Conservation (phyloP, 2,888 invertebrate species). For the Andrena minutula region DNA sequence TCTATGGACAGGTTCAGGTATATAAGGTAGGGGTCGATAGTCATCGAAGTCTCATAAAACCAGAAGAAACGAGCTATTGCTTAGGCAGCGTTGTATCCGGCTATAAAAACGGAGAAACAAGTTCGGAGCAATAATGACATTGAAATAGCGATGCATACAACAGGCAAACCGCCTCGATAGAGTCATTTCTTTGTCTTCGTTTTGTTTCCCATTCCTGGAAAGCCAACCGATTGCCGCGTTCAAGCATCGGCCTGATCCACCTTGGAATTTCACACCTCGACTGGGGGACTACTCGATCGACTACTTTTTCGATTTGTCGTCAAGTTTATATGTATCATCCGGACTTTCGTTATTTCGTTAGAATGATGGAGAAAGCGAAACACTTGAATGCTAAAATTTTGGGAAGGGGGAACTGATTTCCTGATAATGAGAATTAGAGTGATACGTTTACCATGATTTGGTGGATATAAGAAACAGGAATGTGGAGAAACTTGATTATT, state of each 20-base stretch:
- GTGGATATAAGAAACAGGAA: too few relatives aligned
- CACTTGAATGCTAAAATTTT: too few relatives aligned
- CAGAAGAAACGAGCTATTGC: constrained; percentile 48
- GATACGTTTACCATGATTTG: too few relatives aligned
- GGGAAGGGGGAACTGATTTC: too few relatives aligned
- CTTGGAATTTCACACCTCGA: constrained; percentile 16
- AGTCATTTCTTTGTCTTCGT: constrained; percentile 37
- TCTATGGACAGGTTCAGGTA: constrained; percentile 40
- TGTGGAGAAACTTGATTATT: too few relatives aligned
- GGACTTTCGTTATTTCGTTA: too few relatives aligned
- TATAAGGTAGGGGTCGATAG: constrained; percentile 51
- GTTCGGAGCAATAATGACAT: constrained; percentile 55
- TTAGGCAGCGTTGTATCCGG: constrained; percentile 39
- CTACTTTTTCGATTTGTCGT: background rate
- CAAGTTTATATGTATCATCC: background rate
- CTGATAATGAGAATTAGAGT: too few relatives aligned
- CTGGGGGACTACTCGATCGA: background rate
- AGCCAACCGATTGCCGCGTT: constrained; percentile 3
- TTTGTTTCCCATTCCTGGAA: constrained; percentile 49
- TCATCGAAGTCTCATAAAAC: constrained; percentile 62
- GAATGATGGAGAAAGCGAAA: too few relatives aligned
- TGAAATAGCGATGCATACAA: constrained; percentile 49
- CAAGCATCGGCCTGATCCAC: background rate
- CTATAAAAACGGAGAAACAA: constrained; percentile 57
- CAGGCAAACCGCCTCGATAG: constrained; percentile 35